Evolutionary conservation across 2,888 invertebrate species (phyloP).

Genomic region (Lypha dubia): DNA sequence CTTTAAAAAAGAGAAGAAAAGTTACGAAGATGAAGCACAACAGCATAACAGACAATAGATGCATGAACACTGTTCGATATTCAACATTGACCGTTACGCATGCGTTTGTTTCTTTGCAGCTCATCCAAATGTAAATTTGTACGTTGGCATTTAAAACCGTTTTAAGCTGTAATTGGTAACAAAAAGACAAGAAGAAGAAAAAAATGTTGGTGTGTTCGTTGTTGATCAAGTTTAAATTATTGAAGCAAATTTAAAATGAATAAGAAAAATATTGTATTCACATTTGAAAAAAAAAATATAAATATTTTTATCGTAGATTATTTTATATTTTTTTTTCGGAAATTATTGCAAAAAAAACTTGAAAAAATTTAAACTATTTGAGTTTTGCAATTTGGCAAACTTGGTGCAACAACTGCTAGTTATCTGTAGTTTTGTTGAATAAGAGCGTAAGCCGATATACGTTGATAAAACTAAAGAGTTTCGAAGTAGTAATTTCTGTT

Average conservation of each 20-base stretch:
- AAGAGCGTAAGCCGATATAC: too few species aligned
- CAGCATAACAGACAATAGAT: constrained; percentile 1
- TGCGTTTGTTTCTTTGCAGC: constrained; percentile 37
- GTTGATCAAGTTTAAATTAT: constrained; percentile 25
- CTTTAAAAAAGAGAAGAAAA: constrained; percentile 30
- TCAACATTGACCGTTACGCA: constrained; percentile 68
- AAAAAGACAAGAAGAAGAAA: neutral
- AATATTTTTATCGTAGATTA: neutral
- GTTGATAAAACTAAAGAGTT: too few species aligned
- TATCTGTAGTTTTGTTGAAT: too few species aligned
- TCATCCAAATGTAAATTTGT: constrained; percentile 28
- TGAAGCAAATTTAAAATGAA: neutral
- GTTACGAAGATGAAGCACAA: constrained; percentile 17
- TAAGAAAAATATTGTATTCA: constrained; percentile 23
- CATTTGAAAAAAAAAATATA: neutral
- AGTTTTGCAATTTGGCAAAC: too few species aligned
- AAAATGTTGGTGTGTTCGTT: constrained; percentile 34
- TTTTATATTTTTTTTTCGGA: neutral
- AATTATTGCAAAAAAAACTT: neutral
- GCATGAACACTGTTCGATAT: constrained; percentile 61
- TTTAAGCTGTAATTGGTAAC: constrained; percentile 45
- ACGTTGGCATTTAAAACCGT: constrained; percentile 60
- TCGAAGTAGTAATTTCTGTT: too few species aligned
- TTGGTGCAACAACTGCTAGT: too few species aligned
- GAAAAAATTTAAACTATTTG: too few species aligned